Evolutionary conservation across 1,140 invertebrate genomes (phyloP).

Genomic region (Lamellibrachia luymesi): DNA sequence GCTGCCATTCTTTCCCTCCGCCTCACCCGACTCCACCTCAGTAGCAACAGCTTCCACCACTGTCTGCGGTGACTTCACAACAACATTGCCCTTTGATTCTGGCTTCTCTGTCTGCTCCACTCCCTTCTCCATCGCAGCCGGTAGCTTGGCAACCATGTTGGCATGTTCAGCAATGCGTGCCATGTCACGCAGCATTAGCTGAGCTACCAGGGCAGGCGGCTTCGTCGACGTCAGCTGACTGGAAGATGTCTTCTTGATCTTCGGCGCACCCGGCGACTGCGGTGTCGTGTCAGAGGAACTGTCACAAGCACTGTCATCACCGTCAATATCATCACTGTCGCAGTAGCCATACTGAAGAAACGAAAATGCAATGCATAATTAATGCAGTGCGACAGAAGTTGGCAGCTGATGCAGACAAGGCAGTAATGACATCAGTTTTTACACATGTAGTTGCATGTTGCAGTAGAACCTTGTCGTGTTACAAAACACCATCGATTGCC

Average conservation of each 20-base stretch:
- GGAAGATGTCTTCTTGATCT: not conserved
- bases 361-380: not conserved
- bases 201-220: not conserved
- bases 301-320: not conserved
- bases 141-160: slow-evolving; percentile 3
- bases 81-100: not conserved
- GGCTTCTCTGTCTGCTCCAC: not conserved
- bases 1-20: not conserved
- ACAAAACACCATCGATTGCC: too few relatives aligned
- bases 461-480: not conserved
- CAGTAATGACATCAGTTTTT: not conserved
- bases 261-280: not conserved
- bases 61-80: not conserved
- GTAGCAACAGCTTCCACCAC: not conserved
- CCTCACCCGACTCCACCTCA: not conserved
- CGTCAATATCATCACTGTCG: not conserved
- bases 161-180: slow-evolving; percentile 14
- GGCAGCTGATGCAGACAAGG: not conserved
- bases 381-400: not conserved
- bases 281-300: not conserved
- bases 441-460: not conserved
- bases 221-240: not conserved
- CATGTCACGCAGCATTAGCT: slow-evolving; percentile 10
- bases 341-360: not conserved
- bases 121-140: not conserved